phyloP scores from a whole-genome alignment of 2,797 vertebrate genomes.

The Nyctalus aviator region DNA sequence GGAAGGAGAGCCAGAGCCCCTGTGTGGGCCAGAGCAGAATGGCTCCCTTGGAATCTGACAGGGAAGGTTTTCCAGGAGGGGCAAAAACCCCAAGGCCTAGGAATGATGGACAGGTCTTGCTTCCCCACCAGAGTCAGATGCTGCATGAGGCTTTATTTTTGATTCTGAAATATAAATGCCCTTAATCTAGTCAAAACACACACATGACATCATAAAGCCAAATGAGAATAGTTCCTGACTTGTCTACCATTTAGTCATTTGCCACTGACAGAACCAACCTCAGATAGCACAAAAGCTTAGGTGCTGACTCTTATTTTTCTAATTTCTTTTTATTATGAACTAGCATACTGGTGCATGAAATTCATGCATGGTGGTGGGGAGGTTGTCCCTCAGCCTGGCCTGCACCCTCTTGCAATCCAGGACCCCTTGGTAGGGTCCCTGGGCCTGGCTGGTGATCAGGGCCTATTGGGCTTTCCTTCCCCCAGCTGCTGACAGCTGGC shows the following conservation, averaged over 20 bases:
- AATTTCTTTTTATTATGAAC: slow-evolving; percentile 33
- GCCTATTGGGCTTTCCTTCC: too few relatives aligned
- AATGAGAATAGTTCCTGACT: neutral
- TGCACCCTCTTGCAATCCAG: too few relatives aligned
- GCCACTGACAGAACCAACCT: neutral
- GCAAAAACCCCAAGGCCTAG: neutral
- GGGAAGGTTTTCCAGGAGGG: neutral
- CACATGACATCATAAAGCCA: neutral
- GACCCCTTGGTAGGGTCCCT: too few relatives aligned
- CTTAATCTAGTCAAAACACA: neutral
- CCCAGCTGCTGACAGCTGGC: too few relatives aligned
- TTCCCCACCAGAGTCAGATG: neutral
- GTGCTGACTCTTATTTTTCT: neutral
- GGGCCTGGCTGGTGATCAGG: too few relatives aligned
- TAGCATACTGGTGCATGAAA: too few relatives aligned
- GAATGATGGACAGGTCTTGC: neutral
- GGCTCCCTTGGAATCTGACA: neutral
- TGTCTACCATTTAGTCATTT: neutral
- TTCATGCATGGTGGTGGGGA: too few relatives aligned
- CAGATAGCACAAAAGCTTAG: neutral
- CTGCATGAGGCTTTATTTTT: neutral
- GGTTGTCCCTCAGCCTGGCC: too few relatives aligned
- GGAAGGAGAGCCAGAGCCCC: neutral
- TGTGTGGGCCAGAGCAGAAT: neutral
- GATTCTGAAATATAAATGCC: slow-evolving; percentile 4